phyloP scores from a whole-genome alignment of 2,113 vertebrate species.

The Dolichotis patagonum region DNA sequence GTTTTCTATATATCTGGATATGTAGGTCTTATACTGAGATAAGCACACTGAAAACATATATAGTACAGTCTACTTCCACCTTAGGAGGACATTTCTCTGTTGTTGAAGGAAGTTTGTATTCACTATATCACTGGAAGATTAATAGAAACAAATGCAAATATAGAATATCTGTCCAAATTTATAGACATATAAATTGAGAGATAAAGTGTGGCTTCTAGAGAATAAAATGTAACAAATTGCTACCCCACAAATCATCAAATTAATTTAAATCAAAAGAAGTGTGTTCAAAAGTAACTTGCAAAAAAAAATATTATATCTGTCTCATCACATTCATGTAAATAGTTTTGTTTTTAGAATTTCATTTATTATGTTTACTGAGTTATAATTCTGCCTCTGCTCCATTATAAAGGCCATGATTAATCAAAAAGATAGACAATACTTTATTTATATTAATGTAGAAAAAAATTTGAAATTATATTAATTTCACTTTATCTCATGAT shows the following conservation, averaged over 20 bases:
- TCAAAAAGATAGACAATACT: slow-evolving; percentile 1
- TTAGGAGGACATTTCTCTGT: not conserved
- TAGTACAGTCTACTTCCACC: not conserved
- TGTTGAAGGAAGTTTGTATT: not conserved
- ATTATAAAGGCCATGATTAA: not conserved
- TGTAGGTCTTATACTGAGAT: not conserved
- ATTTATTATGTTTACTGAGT: slow-evolving; percentile 19
- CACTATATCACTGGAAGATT: not conserved
- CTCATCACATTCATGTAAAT: not conserved
- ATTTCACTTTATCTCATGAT: not conserved
- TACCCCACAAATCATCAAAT: not conserved
- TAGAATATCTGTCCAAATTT: not conserved
- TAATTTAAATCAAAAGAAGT: not conserved
- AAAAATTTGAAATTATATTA: not conserved
- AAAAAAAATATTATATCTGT: not conserved
- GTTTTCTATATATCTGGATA: not conserved
- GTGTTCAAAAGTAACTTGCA: not conserved
- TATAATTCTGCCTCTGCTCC: not conserved
- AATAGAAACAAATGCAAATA: not conserved
- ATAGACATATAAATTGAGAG: not conserved
- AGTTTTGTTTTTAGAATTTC: not conserved
- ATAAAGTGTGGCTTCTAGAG: not conserved
- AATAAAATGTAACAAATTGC: not conserved
- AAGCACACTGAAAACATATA: not conserved
- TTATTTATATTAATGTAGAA: slow-evolving; percentile 33